These are phyloP conservation scores for Aphidoletes aphidimyza DNA, from an alignment of 2,888 invertebrate species.

Conservation along the genomic window DNA sequence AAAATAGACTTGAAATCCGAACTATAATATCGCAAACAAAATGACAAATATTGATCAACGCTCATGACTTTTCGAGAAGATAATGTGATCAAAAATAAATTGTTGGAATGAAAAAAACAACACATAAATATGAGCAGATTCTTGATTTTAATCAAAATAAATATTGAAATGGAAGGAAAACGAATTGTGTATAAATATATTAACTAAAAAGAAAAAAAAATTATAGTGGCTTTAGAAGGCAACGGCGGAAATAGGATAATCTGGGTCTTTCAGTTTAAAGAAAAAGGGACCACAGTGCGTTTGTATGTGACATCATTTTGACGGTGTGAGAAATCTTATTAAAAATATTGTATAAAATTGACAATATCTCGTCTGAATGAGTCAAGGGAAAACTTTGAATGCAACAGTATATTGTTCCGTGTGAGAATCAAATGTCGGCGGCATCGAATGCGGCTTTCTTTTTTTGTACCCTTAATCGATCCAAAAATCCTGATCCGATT, in stretches of 20 bases:
- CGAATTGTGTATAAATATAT: too few relatives aligned
- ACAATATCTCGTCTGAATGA: neutral
- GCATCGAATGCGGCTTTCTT: too few relatives aligned
- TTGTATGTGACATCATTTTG: too few relatives aligned
- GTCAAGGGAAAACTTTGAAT: too few relatives aligned
- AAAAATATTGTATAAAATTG: neutral
- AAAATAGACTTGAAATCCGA: too few relatives aligned
- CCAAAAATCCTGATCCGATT: neutral
- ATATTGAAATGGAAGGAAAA: too few relatives aligned
- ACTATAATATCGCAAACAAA: neutral
- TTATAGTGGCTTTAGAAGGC: too few relatives aligned
- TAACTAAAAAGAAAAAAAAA: too few relatives aligned
- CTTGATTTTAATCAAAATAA: too few relatives aligned
- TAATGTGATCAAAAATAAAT: conserved; percentile 49
- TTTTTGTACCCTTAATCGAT: neutral
- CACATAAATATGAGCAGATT: too few relatives aligned
- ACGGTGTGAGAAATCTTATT: neutral
- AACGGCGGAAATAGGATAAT: conserved; percentile 39
- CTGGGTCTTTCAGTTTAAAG: too few relatives aligned
- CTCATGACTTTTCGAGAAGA: conserved; percentile 39
- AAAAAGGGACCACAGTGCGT: neutral
- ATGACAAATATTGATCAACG: conserved; percentile 32
- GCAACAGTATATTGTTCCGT: too few relatives aligned
- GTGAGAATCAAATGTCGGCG: neutral
- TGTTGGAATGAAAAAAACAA: neutral